Evolutionary conservation across 30 jellyfish, hydroid and myxozoan species (phyloP), one percentile per base, ranked within the genome.

Genomic region (Nemopilema nomurai): DNA sequence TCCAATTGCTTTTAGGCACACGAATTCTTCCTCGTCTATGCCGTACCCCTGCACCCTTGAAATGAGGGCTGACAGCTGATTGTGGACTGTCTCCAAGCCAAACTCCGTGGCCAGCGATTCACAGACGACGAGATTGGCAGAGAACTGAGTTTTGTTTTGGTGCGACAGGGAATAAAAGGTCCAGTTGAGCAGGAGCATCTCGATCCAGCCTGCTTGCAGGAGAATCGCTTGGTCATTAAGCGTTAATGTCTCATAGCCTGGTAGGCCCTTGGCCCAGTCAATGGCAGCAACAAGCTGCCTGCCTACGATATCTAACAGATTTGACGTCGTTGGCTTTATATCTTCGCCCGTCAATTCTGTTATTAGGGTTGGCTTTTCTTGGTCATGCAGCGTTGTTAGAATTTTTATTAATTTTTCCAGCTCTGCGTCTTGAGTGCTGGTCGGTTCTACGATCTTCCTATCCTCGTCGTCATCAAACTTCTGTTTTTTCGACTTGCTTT

Each of bases 231-330:
- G 97, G 67, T 93, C 98, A 53, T 89, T 87, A 20, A 93, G 79
- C 9, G 90, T 85, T 66, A 93, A 75, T 4, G 92, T 80, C 72
- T 84, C 90, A 70, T 93, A 93, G 28, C 98, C 98, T 16, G 98
- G 98, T 28, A 93, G 85, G 69, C 91, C 91, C 64, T 90, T 88
- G 22, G 98, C 98, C 98, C 98, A 93, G 67, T 93, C 98, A 17
- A 93, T 93, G 18, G 92, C 95, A 0, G 89, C 96, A 18, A 93
- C 85, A 33, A 93, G 50, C 74, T 93, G 97, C 57, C 73, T 84
- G 6, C 96, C 96, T 20, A 93, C 91, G 9, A 73, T 84, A 28
- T 82, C 86, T 28, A 93, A 88, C 28, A 93, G 80, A 30, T 78
- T 71, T 65, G 91, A 68, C 6, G 92, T 77, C 17, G 95, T 70